A percentile compares a stretch with the other conserved stretches of the same genome.
These are phyloP conservation scores for Lochmaea capreae DNA, from an alignment of 2,888 invertebrate species.

Conservation along the genomic window DNA sequence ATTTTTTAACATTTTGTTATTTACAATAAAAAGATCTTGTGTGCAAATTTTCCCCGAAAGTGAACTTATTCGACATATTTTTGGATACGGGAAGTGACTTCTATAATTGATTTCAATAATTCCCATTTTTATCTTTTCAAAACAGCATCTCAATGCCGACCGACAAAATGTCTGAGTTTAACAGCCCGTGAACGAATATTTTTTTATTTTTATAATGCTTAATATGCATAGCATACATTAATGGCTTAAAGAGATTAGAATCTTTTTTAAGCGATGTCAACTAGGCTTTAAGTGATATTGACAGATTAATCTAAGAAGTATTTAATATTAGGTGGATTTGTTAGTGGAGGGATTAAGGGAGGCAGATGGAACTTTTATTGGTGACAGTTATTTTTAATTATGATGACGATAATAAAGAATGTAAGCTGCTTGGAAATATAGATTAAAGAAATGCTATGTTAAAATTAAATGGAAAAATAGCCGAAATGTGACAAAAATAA, in stretches of 20 bases:
- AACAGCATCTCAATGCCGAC: constrained; percentile 22
- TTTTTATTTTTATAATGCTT: constrained; percentile 32
- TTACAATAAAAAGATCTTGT: too few relatives aligned
- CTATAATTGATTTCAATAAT: constrained; percentile 38
- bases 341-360: constrained; percentile 7
- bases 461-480: too few relatives aligned
- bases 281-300: constrained; percentile 34
- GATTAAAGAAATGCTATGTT: not conserved
- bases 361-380: constrained; percentile 14
- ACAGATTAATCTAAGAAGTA: constrained; percentile 38
- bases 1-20: too few relatives aligned
- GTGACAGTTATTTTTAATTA: constrained; percentile 19
- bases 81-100: not conserved
- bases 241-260: constrained; percentile 35
- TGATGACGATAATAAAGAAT: not conserved
- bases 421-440: not conserved
- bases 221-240: constrained; percentile 18
- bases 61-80: too few relatives aligned
- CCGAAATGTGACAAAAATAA: too few relatives aligned
- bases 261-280: constrained; percentile 33
- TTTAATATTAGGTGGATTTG: constrained; percentile 29
- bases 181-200: constrained; percentile 35
- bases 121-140: constrained; percentile 11
- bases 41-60: too few relatives aligned
- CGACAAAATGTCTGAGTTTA: constrained; percentile 27